Evolutionary conservation across 2,888 invertebrate genomes (phyloP).

Genomic region (Eledona agricola): DNA sequence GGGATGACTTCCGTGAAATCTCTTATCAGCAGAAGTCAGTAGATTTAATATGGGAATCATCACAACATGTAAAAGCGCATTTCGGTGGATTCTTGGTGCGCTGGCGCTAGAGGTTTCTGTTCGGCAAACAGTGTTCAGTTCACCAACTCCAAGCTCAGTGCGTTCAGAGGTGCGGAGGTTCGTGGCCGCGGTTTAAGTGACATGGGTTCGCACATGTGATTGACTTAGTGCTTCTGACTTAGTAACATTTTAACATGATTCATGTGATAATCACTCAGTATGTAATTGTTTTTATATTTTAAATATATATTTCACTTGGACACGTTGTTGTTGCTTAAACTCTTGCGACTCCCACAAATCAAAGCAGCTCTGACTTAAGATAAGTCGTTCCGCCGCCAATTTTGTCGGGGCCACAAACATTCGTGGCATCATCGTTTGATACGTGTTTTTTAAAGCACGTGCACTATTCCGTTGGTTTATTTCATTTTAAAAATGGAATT

Average conservation of each 20-base stretch:
- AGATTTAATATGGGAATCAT: constrained; percentile 25
- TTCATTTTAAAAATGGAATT: too few species aligned
- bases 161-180: constrained; percentile 36
- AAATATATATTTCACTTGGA: constrained; percentile 14
- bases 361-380: constrained; percentile 24
- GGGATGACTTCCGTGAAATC: too few species aligned
- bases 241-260: constrained; percentile 49
- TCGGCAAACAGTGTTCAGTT: constrained; percentile 33
- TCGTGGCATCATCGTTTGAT: too few species aligned
- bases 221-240: constrained; percentile 46
- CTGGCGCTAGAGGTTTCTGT: constrained; percentile 35
- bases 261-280: constrained; percentile 49
- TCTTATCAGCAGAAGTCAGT: too few species aligned
- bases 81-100: constrained; percentile 36
- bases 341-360: constrained; percentile 8
- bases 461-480: too few species aligned
- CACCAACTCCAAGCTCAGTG: constrained; percentile 34
- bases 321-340: constrained; percentile 13
- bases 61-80: constrained; percentile 32
- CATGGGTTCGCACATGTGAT: constrained; percentile 53
- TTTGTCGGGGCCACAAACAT: too few species aligned
- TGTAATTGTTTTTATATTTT: constrained; percentile 31
- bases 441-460: too few species aligned
- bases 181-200: constrained; percentile 36
- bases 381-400: too few species aligned